Percentiles rank a stretch among this genome's conserved stretches.
Conservation (phyloP, 2,113 vertebrate species). For the Micromys minutus region DNA sequence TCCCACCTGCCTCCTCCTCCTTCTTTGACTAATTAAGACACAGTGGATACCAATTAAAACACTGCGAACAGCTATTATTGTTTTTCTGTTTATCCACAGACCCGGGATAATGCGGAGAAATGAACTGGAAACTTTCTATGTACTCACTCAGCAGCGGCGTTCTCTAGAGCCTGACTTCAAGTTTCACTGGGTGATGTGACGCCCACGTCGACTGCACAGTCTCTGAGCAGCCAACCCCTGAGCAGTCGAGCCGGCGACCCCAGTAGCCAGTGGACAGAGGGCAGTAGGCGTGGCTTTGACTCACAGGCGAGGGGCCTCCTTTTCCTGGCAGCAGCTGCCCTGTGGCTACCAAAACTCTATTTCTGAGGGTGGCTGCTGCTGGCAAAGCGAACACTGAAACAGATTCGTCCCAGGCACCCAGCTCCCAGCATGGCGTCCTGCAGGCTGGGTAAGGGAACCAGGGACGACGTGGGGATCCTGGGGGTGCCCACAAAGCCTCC, state of each 20-base stretch:
- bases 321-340: neutral
- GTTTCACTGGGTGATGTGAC: accelerated
- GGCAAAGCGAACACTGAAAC: accelerated
- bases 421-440: accelerated
- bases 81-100: constrained; percentile 51
- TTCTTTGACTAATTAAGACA: constrained; percentile 66
- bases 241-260: neutral
- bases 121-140: constrained; percentile 31
- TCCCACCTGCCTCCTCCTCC: neutral
- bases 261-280: accelerated
- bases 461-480: accelerated
- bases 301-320: neutral
- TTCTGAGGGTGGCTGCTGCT: neutral
- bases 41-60: constrained; percentile 47
- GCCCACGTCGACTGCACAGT: accelerated
- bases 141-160: accelerated
- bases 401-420: neutral
- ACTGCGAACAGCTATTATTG: constrained; percentile 11
- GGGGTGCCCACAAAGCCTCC: too few species aligned
- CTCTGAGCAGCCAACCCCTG: neutral
- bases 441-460: too few species aligned
- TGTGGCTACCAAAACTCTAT: accelerated
- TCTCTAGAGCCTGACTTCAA: neutral
- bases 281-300: accelerated
- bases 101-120: neutral